These are phyloP conservation scores for Triplophysa dalaica DNA, from an alignment of 2,113 vertebrate genomes.

Conservation along the genomic window DNA sequence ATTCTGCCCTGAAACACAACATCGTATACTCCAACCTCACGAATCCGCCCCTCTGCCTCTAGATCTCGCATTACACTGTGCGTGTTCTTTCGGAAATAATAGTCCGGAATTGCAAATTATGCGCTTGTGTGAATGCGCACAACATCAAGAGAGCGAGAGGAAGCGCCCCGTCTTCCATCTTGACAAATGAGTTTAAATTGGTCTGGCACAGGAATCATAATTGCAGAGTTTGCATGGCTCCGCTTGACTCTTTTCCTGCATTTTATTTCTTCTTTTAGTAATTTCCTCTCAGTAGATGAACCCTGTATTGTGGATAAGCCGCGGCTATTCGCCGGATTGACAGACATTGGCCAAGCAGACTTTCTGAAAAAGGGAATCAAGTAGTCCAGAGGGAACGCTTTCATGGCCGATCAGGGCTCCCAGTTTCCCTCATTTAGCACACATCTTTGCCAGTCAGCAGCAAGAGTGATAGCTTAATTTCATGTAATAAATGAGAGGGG, in stretches of 20 bases:
- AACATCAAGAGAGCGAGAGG: slow-evolving; percentile 30
- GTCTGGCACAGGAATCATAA: slow-evolving; percentile 40
- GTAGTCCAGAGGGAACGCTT: slow-evolving; percentile 42
- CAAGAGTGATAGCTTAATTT: slow-evolving; percentile 65
- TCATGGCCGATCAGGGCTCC: slow-evolving; percentile 44
- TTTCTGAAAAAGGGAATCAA: slow-evolving; percentile 63
- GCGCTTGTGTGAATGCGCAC: slow-evolving; percentile 28
- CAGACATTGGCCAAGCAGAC: slow-evolving; percentile 60
- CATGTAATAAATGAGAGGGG: slow-evolving; percentile 49
- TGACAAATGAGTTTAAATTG: slow-evolving; percentile 57
- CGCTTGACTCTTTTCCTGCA: slow-evolving; percentile 52
- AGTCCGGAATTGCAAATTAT: slow-evolving; percentile 34
- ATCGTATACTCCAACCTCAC: background rate
- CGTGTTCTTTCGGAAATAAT: slow-evolving; percentile 40
- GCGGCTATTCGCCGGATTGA: slow-evolving; percentile 51
- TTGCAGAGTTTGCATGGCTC: slow-evolving; percentile 43
- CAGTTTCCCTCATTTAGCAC: slow-evolving; percentile 57
- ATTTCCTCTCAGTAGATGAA: slow-evolving; percentile 43
- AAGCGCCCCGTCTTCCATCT: slow-evolving; percentile 27
- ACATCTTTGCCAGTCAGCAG: slow-evolving; percentile 25
- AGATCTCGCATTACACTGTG: background rate
- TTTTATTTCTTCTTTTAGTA: slow-evolving; percentile 56
- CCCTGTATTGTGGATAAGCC: slow-evolving; percentile 42
- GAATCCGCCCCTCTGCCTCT: background rate
- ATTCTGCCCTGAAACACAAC: background rate